A percentile compares a stretch with the other conserved stretches of the same genome.
These are phyloP conservation scores for Aleadryas rufinucha DNA, from an alignment of 2,113 vertebrate species.

Conservation along the genomic window DNA sequence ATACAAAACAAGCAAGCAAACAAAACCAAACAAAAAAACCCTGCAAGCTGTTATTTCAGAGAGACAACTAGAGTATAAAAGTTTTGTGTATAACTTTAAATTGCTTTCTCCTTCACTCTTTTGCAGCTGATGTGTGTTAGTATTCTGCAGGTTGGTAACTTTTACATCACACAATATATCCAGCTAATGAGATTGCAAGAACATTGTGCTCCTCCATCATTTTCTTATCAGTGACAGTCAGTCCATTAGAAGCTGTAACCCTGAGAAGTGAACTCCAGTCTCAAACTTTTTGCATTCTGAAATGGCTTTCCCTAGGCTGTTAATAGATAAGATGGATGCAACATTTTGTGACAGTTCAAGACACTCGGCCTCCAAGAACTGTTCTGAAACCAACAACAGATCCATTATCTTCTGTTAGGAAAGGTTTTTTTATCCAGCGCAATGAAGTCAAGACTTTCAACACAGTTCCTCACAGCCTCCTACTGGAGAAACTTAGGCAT, in stretches of 20 bases:
- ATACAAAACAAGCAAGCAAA: neutral
- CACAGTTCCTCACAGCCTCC: neutral
- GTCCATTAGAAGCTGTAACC: conserved; percentile 70
- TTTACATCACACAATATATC: conserved; percentile 57
- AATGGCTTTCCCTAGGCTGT: conserved; percentile 48
- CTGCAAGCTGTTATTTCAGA: neutral
- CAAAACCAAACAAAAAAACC: neutral
- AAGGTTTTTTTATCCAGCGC: conserved; percentile 1
- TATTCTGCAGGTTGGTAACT: conserved; percentile 53
- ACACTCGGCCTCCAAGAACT: conserved; percentile 18
- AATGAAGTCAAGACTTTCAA: neutral
- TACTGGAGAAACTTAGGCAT: neutral
- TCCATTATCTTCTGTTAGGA: conserved; percentile 51
- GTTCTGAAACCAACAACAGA: conserved; percentile 55
- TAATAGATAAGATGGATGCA: conserved; percentile 68
- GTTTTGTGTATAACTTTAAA: conserved; percentile 50
- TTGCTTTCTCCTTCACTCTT: conserved; percentile 30
- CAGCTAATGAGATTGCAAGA: conserved; percentile 72
- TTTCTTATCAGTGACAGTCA: conserved; percentile 75
- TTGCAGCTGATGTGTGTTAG: conserved; percentile 1
- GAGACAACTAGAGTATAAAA: neutral
- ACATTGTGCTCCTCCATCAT: conserved; percentile 67
- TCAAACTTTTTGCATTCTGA: conserved; percentile 67
- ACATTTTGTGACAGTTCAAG: conserved; percentile 55
- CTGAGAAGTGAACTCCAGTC: conserved; percentile 63